These are phyloP conservation scores for Lycorma delicatula DNA, from an alignment of 1,140 invertebrate species.

Conservation along the genomic window DNA sequence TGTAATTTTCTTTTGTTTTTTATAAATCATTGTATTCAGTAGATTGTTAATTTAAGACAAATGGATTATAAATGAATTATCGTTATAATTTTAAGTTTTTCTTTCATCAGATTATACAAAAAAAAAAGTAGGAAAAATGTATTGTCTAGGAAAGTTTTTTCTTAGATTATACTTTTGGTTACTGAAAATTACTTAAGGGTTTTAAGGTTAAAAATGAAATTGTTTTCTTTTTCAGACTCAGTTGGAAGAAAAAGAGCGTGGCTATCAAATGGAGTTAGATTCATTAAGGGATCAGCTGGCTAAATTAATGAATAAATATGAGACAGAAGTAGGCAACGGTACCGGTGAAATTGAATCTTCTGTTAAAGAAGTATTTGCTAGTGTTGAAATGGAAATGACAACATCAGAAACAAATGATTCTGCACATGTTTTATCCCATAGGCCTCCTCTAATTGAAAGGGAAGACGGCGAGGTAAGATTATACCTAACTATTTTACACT, in stretches of 20 bases:
- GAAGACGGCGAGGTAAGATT: conserved; percentile 31
- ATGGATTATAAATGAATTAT: too few species aligned
- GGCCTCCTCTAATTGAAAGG: conserved; percentile 22
- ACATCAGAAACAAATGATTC: too few species aligned
- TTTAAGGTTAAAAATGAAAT: too few species aligned
- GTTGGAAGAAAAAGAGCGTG: conserved; percentile 24
- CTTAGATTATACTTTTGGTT: neutral
- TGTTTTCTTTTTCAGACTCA: conserved; percentile 2
- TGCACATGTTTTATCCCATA: neutral
- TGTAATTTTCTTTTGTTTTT: too few species aligned
- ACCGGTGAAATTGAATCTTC: neutral
- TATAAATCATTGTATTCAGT: too few species aligned
- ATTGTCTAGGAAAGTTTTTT: neutral
- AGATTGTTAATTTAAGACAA: too few species aligned
- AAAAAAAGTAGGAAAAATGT: too few species aligned
- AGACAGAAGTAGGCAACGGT: neutral
- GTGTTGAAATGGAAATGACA: too few species aligned
- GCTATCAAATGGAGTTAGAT: conserved; percentile 23
- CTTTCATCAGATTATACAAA: neutral
- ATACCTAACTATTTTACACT: too few species aligned
- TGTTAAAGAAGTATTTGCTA: neutral
- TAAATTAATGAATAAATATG: neutral
- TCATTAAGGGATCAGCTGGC: conserved; percentile 1
- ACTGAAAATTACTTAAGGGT: too few species aligned
- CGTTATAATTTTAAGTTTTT: too few species aligned